Evolutionary conservation across 2,888 invertebrate genomes (phyloP).

Genomic region (Halictus ligatus): DNA sequence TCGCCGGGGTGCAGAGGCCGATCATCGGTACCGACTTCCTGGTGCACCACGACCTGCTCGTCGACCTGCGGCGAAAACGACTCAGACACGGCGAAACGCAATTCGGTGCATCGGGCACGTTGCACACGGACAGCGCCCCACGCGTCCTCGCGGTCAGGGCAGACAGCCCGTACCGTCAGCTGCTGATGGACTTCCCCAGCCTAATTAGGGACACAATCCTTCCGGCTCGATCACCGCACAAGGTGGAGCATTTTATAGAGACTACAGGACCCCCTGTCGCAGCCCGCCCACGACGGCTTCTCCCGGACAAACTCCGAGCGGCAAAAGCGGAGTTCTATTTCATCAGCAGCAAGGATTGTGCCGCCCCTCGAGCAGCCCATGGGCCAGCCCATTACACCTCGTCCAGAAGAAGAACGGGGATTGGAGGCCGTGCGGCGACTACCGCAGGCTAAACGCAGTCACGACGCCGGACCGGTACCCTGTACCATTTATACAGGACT

Average conservation of each 20-base stretch:
- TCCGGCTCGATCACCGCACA: neutral
- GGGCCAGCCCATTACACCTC: conserved; percentile 38
- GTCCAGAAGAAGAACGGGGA: conserved; percentile 26
- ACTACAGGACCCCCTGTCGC: conserved; percentile 67
- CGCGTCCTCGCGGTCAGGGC: neutral
- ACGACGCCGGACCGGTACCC: neutral
- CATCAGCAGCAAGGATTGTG: conserved; percentile 19
- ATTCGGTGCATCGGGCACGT: neutral
- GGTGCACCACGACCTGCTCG: too few relatives aligned
- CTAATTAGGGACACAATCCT: neutral
- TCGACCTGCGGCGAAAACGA: too few relatives aligned
- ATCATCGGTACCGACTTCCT: conserved; percentile 27
- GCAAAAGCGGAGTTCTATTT: conserved; percentile 71
- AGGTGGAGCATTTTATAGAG: conserved; percentile 60
- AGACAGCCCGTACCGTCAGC: neutral
- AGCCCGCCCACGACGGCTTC: conserved; percentile 66
- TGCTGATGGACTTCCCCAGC: neutral
- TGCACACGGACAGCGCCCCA: neutral
- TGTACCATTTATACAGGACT: neutral
- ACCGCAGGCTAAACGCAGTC: conserved; percentile 18
- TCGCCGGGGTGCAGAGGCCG: conserved; percentile 34
- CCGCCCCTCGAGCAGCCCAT: conserved; percentile 35
- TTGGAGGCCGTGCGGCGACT: conserved; percentile 29
- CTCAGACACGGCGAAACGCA: too few relatives aligned
- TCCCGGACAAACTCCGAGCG: conserved; percentile 64